Percentiles rank a stretch among this genome's conserved stretches.
These are phyloP conservation scores for Nicator chloris DNA, from an alignment of 2,113 vertebrate species.

Conservation along the genomic window DNA sequence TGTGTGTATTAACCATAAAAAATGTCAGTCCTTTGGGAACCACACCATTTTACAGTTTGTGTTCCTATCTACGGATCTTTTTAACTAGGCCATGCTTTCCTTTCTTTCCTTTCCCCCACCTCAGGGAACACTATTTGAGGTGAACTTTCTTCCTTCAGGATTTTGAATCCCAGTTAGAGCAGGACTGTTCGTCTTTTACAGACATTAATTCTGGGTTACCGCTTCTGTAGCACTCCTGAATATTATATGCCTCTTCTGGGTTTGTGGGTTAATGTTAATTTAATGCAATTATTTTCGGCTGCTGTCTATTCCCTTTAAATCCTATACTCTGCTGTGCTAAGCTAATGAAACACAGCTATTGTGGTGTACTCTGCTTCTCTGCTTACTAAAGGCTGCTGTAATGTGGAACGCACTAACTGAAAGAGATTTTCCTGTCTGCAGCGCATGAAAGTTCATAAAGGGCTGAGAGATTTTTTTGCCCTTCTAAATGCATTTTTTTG, in stretches of 20 bases:
- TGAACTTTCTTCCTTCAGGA: slow-evolving; percentile 6
- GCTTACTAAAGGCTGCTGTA: neutral
- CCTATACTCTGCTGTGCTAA: neutral
- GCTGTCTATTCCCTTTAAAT: slow-evolving; percentile 34
- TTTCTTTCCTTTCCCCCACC: neutral
- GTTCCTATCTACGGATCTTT: slow-evolving; percentile 21
- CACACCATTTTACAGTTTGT: neutral
- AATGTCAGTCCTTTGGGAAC: neutral
- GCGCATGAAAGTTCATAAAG: neutral
- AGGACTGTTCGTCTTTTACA: neutral
- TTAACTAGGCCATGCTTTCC: neutral
- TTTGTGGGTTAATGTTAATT: slow-evolving; percentile 47
- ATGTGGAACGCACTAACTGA: neutral
- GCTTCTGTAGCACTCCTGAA: neutral
- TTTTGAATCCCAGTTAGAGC: neutral
- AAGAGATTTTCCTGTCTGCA: neutral
- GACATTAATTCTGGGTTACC: neutral
- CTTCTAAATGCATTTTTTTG: neutral
- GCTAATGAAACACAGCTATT: neutral
- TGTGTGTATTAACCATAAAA: slow-evolving; percentile 8
- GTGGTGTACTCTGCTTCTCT: neutral
- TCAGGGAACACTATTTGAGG: neutral
- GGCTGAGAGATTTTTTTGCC: neutral
- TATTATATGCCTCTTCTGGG: slow-evolving; percentile 13
- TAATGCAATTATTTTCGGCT: slow-evolving; percentile 41